Base-by-base conservation (phyloP, 2,888 invertebrate species). In the Lasioglossum oenotherae region DNA sequence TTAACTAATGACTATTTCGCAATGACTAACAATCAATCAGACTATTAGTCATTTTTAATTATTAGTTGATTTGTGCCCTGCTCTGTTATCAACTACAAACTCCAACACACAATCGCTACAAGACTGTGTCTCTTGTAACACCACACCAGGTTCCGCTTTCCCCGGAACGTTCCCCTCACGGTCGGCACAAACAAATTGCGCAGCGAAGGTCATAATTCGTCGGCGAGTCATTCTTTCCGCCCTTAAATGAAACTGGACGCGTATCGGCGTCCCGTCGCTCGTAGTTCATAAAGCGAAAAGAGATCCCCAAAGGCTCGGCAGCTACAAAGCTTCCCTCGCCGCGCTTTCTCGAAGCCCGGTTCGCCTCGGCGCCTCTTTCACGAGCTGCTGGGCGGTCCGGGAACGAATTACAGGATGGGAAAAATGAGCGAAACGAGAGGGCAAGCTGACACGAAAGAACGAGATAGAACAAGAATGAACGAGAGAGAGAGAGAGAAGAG, bases 381-480 rank as follows among this genome's bases (percentile, higher is more conserved):
- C 23, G 31, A 27, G 19, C 16, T n/a, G 23, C 73, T 12, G 38
- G 38, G 49, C 64, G 27, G 49, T 23, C 41, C 41, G 31, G n/a
- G n/a, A 78, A 74, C 79, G 53, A 31, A 19, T 67, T 67, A 27
- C 82, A 38, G 27, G n/a, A 74, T 19, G 67, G 67, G 67, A 67
- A 81, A 82, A 82, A 72, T 80, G 71, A 69, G 35, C 35, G 19
- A 5, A 4, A 74, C 31, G 44, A 19, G 67, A 27, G 60, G 27
- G 14, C 14, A 14, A 4, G 23, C 69, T 35, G 19, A 6, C 19
- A 38, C 19, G 71, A n/a, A 19, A n/a, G 38, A 71, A 71, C 35
- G 4, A 16, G 67, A 14, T 10, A 27, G 12, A 60, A 67, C 27
- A 4, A 5, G 2, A 35, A 19, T 19, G 35, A 41, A 41, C 5